Base-by-base conservation (phyloP, 2,888 invertebrate genomes). In the Pandemis cinnamomeana region DNA sequence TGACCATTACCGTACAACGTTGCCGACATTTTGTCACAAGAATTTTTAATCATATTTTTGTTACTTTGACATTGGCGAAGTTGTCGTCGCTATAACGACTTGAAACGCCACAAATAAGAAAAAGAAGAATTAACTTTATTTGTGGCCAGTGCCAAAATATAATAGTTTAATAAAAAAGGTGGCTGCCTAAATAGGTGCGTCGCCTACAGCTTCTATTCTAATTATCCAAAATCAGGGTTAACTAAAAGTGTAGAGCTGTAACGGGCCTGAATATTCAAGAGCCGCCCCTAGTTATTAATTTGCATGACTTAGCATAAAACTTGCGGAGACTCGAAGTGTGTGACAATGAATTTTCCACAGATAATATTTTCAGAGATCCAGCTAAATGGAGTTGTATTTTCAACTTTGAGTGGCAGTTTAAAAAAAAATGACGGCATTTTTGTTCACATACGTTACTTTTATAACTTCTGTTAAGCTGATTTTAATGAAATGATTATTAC, bases 261-360 rank as follows among this genome's bases (percentile, higher is more conserved):
- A 60, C 41, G 5, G 20, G 10, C 27, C 20, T 72, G 63, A 68
- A 72, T 72, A 72, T 72, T 68, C 68, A 72, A 51, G 11, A 20
- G 27, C 15, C 58, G 48, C 51, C 7, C 60, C 41, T 53, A 41
- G 63, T 69, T 51, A 58, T 68, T 48, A 46, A 72, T 72, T 72
- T 69, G 72, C 72, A 72, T 72, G 36, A 58, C 8, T 72, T 72
- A 69, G 68, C 72, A 63, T 72, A 69, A 72, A 69, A 69, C 68
- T 72, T 72, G 51, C 51, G 55, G 36, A 64, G 64, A 41, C 20
- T 27, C 46, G 61, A 72, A 67, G n/a, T 36, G 61, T 67, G 63
- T 63, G 63, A 48, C 46, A 64, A 69, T 58, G 63, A 64, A 69
- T 55, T 58, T 64, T 55, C 11, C 44, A 62, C 53, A 8, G 60